Evolutionary conservation across 2,113 vertebrate species (phyloP), one percentile per base, ranked within the genome.

Genomic region (Hemicordylus capensis): DNA sequence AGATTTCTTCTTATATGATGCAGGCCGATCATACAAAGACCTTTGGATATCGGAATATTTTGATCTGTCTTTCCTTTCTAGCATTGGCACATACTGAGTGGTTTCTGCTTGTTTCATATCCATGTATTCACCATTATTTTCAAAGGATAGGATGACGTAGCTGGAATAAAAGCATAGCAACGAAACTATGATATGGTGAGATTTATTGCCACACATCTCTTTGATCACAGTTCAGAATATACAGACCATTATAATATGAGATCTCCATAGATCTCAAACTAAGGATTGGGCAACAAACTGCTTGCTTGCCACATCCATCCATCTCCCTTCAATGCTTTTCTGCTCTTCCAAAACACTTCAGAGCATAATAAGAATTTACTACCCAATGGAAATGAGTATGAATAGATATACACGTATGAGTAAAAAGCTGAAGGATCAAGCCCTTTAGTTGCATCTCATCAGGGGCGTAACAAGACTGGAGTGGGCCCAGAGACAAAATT

Each of bases 61-160:
- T 11, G 97, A 98, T 51, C 96, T 90, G 28, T 98, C 97, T 87
- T 96, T 98, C 92, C 98, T 98, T 94, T 99, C 99, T 91, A 98
- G 94, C 99, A 99, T 99, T 59, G 99, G 98, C 51, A 99, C 98
- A 0, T 99, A 99, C 90, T 99, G 99, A 51, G 98, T 99, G 34
- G 95, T 96, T 48, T 99, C 98, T 1, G 96, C 97, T 92, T 99
- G 98, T 94, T 99, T 99, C 99, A 99, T 99, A 90, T 99, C 99
- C 98, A 99, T 99, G 91, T 99, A 99, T 92, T 99, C 98, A 4
- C 97, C 97, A 86, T 98, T 98, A 93, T 98, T 97, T 96, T 99
- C 98, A 83, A 99, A 99, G 24, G 99, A 99, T 85, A 99, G 90
- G 95, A 99, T 99, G 90, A 99, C 99, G 9, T 99, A 99, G 89